A percentile compares a stretch with the other conserved stretches of the same genome.
phyloP scores from a whole-genome alignment of 2,113 vertebrate species.

The Dipodomys ordii region DNA sequence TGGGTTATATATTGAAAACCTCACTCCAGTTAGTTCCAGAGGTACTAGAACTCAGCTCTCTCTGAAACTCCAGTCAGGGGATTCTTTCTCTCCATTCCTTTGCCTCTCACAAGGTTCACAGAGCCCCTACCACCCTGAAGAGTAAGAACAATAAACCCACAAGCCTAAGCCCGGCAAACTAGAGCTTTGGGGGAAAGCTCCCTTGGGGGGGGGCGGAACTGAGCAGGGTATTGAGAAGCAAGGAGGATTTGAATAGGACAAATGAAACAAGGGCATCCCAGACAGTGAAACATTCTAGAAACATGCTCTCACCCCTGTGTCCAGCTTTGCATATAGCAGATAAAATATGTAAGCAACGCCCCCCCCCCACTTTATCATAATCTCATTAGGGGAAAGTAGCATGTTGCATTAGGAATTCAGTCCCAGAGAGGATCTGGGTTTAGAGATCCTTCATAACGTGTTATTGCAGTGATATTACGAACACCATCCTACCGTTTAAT shows the following conservation, averaged over 20 bases:
- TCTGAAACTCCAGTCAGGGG: no score
- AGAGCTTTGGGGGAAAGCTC: neutral
- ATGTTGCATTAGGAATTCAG: neutral
- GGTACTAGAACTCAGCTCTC: neutral
- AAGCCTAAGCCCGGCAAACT: neutral
- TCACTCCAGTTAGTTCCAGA: neutral
- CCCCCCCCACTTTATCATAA: neutral
- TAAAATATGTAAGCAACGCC: neutral
- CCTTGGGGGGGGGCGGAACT: neutral
- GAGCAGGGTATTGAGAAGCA: neutral
- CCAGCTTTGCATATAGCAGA: neutral
- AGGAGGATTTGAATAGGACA: neutral
- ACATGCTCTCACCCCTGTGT: neutral
- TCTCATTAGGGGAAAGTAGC: neutral
- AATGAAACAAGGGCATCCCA: neutral
- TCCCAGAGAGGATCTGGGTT: constrained; percentile 18
- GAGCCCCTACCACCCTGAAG: neutral
- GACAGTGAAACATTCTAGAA: no score
- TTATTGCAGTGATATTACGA: neutral
- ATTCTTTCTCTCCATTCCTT: neutral
- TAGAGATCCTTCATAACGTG: neutral
- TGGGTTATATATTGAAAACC: neutral
- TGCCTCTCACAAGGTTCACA: neutral
- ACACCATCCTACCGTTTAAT: neutral
- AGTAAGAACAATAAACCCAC: neutral